Conservation (phyloP, 2,797 vertebrate genomes). For the Epinephelus coioides region DNA sequence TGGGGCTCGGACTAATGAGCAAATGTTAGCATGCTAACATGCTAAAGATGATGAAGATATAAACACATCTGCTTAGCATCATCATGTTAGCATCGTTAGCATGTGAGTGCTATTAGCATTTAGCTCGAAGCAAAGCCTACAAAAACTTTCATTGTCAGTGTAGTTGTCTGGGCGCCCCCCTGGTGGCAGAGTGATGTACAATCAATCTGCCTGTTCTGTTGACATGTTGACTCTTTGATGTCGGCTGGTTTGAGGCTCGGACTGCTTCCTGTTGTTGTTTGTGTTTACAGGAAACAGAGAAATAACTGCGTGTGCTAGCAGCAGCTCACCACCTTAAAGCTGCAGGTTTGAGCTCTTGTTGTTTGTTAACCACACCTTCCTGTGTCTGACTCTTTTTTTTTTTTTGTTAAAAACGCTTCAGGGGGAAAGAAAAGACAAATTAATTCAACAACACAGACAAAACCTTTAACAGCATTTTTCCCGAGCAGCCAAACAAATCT, state of each 20-base stretch:
- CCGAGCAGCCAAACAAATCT: conserved; percentile 28
- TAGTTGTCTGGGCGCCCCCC: background rate
- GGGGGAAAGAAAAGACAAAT: conserved; percentile 28
- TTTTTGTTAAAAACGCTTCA: conserved; percentile 17
- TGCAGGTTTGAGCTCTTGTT: conserved; percentile 4
- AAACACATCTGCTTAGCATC: too few species aligned
- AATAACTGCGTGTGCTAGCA: background rate
- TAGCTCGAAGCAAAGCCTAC: too few species aligned
- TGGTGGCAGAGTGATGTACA: background rate
- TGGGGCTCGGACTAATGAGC: too few species aligned
- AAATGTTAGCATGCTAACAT: too few species aligned
- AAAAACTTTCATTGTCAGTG: background rate
- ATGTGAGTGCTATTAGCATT: too few species aligned
- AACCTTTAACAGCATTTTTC: conserved; percentile 44
- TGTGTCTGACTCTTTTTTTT: background rate
- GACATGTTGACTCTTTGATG: background rate
- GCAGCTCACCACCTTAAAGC: conserved; percentile 28
- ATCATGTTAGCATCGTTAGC: too few species aligned
- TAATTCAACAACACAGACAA: conserved; percentile 41
- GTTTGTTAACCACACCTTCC: conserved; percentile 22
- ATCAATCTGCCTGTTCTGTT: background rate
- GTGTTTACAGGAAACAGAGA: conserved; percentile 4
- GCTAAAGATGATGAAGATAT: too few species aligned
- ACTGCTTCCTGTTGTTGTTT: background rate
- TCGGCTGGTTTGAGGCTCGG: background rate